Percentiles rank a stretch among this genome's conserved stretches.
Evolutionary conservation across 1,140 invertebrate species (phyloP).

Genomic region (Rhagoletis pomonella): DNA sequence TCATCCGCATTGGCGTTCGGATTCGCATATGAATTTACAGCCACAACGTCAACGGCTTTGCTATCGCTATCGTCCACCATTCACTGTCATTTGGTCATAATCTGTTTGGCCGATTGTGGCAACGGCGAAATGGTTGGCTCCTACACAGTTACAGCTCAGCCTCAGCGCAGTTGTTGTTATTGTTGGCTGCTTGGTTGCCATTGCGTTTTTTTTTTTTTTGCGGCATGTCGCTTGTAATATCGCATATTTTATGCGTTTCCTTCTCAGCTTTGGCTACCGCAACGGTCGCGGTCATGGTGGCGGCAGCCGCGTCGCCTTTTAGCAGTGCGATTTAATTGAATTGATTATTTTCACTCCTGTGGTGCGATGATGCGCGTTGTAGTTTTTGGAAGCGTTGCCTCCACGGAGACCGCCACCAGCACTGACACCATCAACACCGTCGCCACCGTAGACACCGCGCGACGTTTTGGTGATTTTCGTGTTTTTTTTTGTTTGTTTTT

Average conservation of each 20-base stretch:
- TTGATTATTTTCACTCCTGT: slow-evolving; percentile 51
- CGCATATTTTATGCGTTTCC: slow-evolving; percentile 52
- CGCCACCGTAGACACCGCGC: neutral
- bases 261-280: slow-evolving; percentile 39
- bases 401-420: neutral
- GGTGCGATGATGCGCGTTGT: neutral
- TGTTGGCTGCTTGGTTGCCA: neutral
- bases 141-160: neutral
- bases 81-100: slow-evolving; percentile 49
- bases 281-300: slow-evolving; percentile 47
- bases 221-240: slow-evolving; percentile 45
- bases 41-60: neutral
- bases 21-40: neutral
- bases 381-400: neutral
- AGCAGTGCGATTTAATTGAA: slow-evolving; percentile 50
- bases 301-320: slow-evolving; percentile 33
- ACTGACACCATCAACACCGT: neutral
- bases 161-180: neutral
- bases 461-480: slow-evolving; percentile 45
- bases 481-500: neutral
- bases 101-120: slow-evolving; percentile 16
- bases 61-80: slow-evolving; percentile 37
- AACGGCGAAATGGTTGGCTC: neutral
- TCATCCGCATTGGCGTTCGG: neutral
- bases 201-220: neutral